These are phyloP conservation scores for Leiothrix lutea DNA, from an alignment of 2,113 vertebrate species.

Conservation along the genomic window DNA sequence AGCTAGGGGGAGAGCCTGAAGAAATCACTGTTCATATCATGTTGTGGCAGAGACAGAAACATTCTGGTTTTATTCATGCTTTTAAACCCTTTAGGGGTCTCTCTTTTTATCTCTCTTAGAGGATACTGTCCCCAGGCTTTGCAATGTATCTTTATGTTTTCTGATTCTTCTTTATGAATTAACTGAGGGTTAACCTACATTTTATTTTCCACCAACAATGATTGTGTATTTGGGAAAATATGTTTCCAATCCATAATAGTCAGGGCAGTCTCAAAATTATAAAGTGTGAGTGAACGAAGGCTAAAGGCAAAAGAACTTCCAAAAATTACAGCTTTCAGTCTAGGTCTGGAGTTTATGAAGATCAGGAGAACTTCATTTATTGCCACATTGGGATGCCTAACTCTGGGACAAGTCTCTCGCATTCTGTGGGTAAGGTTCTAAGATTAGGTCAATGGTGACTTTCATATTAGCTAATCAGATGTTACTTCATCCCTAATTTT, in stretches of 20 bases:
- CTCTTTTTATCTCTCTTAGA: neutral
- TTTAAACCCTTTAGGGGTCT: neutral
- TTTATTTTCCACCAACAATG: neutral
- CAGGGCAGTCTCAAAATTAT: neutral
- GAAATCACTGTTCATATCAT: fast-evolving
- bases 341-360: neutral
- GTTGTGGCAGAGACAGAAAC: neutral
- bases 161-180: neutral
- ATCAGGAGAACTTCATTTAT: neutral
- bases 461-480: neutral
- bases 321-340: neutral
- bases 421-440: neutral
- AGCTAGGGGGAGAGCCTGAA: neutral
- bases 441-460: neutral
- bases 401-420: fast-evolving
- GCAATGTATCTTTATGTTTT: neutral
- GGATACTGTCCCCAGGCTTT: neutral
- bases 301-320: neutral
- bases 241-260: neutral
- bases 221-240: neutral
- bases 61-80: neutral
- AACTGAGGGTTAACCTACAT: neutral
- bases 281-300: neutral
- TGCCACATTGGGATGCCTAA: neutral
- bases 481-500: neutral